Percentiles rank a stretch among this genome's conserved stretches.
These are phyloP conservation scores for Sinopyrophorus schimmeli DNA, from an alignment of 2,888 invertebrate species.

Conservation along the genomic window DNA sequence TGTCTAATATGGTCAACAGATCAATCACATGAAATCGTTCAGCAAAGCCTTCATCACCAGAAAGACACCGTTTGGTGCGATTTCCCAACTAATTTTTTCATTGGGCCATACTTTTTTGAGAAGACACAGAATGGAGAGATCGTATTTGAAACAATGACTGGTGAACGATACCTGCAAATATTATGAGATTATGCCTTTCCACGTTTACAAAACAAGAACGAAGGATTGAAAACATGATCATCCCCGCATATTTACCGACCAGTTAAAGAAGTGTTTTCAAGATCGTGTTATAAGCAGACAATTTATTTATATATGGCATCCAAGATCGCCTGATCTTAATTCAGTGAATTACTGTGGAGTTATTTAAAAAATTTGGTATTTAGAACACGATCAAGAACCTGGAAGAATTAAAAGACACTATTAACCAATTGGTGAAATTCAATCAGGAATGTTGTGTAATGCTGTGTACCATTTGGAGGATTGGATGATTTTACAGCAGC, in stretches of 20 bases:
- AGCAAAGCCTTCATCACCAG: constrained; percentile 21
- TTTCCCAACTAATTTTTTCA: constrained; percentile 25
- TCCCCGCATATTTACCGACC: constrained; percentile 14
- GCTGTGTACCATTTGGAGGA: too few relatives aligned
- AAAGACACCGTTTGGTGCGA: constrained; percentile 18
- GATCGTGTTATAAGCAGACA: too few relatives aligned
- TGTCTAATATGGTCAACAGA: constrained; percentile 11
- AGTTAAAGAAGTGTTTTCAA: constrained; percentile 13
- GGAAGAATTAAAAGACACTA: too few relatives aligned
- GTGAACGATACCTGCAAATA: constrained; percentile 20
- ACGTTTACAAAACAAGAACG: constrained; percentile 5
- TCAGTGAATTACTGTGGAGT: too few relatives aligned
- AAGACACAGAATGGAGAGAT: constrained; percentile 17
- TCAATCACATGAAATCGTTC: constrained; percentile 18
- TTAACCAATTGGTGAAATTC: too few relatives aligned
- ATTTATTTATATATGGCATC: too few relatives aligned
- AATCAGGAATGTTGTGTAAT: too few relatives aligned
- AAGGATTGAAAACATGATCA: constrained; percentile 11
- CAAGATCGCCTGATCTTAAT: too few relatives aligned
- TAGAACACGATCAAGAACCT: too few relatives aligned
- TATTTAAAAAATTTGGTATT: too few relatives aligned
- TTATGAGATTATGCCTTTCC: constrained; percentile 13
- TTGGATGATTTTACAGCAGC: too few relatives aligned
- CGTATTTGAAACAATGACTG: constrained; percentile 24
- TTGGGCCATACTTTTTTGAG: constrained; percentile 24